A percentile compares a stretch with the other conserved stretches of the same genome.
Conservation (phyloP, 2,113 vertebrate species). For the Hyperoodon ampullatus region DNA sequence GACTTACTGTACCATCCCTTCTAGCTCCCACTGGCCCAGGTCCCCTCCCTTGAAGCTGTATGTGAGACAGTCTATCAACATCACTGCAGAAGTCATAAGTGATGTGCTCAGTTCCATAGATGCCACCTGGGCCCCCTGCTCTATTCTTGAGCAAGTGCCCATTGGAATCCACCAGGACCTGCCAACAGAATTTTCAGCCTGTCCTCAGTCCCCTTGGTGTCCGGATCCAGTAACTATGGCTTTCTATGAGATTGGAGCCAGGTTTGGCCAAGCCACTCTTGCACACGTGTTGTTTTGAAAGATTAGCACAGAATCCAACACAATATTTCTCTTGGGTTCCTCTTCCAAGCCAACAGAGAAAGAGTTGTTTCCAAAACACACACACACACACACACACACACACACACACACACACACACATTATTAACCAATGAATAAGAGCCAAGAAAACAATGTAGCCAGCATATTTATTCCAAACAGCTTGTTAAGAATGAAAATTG, state of each 20-base stretch:
- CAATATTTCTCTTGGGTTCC: slow-evolving; percentile 63
- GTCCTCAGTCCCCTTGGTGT: background rate
- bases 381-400: too few relatives aligned
- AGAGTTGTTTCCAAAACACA: slow-evolving; percentile 28
- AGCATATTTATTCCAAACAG: slow-evolving; percentile 69
- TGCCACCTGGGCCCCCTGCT: background rate
- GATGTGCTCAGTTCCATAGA: background rate
- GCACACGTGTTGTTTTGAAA: slow-evolving; percentile 71
- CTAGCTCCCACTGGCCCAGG: background rate
- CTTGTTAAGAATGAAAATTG: slow-evolving; percentile 68
- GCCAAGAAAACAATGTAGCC: slow-evolving; percentile 71
- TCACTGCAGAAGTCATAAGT: background rate
- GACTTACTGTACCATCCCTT: background rate
- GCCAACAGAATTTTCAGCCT: background rate
- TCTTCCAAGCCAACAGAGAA: slow-evolving; percentile 71
- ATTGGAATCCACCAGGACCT: background rate
- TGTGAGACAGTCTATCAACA: background rate
- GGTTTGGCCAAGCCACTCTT: slow-evolving; percentile 44
- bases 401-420: background rate
- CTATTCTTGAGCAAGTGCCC: background rate
- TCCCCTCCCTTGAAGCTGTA: background rate
- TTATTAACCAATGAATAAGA: slow-evolving; percentile 75
- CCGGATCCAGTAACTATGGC: background rate
- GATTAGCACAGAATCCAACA: slow-evolving; percentile 63
- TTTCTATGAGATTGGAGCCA: background rate